Conservation (phyloP, 1,140 invertebrate genomes). For the Melitaea cinxia region DNA sequence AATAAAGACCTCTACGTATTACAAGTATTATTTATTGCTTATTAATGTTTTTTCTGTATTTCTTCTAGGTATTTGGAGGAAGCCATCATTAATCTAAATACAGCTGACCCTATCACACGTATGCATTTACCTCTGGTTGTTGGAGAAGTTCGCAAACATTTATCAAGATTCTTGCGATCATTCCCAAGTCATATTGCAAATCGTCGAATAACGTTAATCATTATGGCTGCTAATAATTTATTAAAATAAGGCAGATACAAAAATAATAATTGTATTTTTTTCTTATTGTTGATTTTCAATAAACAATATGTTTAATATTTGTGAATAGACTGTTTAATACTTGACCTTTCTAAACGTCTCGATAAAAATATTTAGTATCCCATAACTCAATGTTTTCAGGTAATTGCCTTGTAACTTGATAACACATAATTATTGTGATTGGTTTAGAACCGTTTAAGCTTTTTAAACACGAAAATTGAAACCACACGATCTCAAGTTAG, state of each 20-base stretch:
- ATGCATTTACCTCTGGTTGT: slow-evolving; percentile 91
- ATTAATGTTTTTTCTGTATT: slow-evolving; percentile 10
- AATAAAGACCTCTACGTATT: neutral
- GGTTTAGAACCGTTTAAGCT: neutral
- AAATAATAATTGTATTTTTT: slow-evolving; percentile 5
- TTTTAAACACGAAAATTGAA: neutral
- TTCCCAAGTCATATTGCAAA: slow-evolving; percentile 87
- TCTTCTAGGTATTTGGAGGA: slow-evolving; percentile 92
- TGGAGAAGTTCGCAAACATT: slow-evolving; percentile 87
- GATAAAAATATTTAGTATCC: slow-evolving; percentile 9
- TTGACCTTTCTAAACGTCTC: slow-evolving; percentile 3
- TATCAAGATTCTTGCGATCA: slow-evolving; percentile 85
- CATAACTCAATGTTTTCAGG: neutral
- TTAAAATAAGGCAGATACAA: slow-evolving; percentile 34
- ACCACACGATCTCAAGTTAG: too few species aligned
- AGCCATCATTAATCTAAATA: slow-evolving; percentile 90
- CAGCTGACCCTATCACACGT: slow-evolving; percentile 86
- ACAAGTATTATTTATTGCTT: neutral
- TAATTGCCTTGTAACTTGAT: neutral
- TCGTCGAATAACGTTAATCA: slow-evolving; percentile 88
- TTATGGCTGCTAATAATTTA: slow-evolving; percentile 88
- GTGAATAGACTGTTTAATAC: slow-evolving; percentile 4
- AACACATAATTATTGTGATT: slow-evolving; percentile 1
- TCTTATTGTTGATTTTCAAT: slow-evolving; percentile 14
- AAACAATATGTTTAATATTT: slow-evolving; percentile 1